Conservation (phyloP, 2,113 vertebrate species). For the Potamarius usumacintae region DNA sequence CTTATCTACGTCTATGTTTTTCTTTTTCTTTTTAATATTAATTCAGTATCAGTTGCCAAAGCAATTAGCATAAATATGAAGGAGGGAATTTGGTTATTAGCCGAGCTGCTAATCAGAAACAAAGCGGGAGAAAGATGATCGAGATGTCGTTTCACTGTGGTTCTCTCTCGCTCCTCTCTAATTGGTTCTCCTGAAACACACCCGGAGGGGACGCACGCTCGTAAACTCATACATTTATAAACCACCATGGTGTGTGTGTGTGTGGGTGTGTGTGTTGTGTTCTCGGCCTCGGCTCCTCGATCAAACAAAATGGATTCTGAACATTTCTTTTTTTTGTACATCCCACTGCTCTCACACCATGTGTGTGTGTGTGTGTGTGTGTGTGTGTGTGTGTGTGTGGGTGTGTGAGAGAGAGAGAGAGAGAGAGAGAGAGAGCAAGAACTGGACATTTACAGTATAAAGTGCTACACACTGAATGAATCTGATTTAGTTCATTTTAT, state of each 20-base stretch:
- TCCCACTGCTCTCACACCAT: neutral
- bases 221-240: constrained; percentile 41
- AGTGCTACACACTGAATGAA: neutral
- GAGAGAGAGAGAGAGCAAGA: too few relatives aligned
- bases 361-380: neutral
- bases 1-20: neutral
- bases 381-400: constrained; percentile 20
- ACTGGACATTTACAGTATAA: neutral
- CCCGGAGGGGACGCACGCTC: constrained; percentile 25
- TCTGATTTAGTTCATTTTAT: neutral
- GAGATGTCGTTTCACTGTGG: neutral
- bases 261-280: constrained; percentile 26
- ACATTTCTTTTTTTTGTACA: neutral
- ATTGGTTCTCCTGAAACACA: constrained; percentile 41
- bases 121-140: constrained; percentile 7
- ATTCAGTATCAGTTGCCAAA: constrained; percentile 24
- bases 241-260: constrained; percentile 1
- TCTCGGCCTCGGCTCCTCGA: constrained; percentile 26
- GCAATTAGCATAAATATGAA: constrained; percentile 25
- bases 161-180: constrained; percentile 7
- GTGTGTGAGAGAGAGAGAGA: too few relatives aligned
- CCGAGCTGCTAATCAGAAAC: constrained; percentile 21
- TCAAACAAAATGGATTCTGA: constrained; percentile 39
- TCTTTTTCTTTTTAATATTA: neutral
- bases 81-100: constrained; percentile 14